Evolutionary conservation across 2,797 vertebrate genomes (phyloP).

Genomic region (Hafferia zeledoni): DNA sequence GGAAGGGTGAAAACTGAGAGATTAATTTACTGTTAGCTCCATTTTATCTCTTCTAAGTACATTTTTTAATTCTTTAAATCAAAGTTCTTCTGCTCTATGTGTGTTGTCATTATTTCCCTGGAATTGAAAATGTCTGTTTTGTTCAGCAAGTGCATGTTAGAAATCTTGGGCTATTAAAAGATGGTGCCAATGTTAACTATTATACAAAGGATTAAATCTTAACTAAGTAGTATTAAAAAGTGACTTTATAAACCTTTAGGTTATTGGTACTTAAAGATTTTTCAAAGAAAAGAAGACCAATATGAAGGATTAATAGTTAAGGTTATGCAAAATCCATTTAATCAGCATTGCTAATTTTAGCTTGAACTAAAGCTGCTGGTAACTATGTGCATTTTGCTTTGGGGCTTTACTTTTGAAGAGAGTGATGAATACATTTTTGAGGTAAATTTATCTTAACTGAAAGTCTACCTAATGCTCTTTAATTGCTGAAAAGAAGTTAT

Average conservation of each 20-base stretch:
- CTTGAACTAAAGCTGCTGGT: conserved; percentile 66
- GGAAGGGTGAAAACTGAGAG: conserved; percentile 21
- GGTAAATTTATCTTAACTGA: conserved; percentile 68
- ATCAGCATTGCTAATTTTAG: conserved; percentile 75
- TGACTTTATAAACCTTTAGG: conserved; percentile 49
- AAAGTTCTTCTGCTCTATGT: conserved; percentile 20
- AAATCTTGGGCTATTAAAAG: conserved; percentile 57
- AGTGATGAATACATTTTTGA: conserved; percentile 62
- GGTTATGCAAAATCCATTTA: conserved; percentile 73
- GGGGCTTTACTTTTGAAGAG: conserved; percentile 61
- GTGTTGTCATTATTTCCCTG: conserved; percentile 16
- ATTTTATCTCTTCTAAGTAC: conserved; percentile 47
- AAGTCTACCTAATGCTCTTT: conserved; percentile 62
- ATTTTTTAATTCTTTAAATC: conserved; percentile 46
- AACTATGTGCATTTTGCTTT: conserved; percentile 59
- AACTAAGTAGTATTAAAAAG: conserved; percentile 66
- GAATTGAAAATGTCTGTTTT: conserved; percentile 53
- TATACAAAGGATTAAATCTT: conserved; percentile 53
- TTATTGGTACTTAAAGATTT: conserved; percentile 56
- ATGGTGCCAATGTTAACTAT: conserved; percentile 46
- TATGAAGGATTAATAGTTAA: conserved; percentile 65
- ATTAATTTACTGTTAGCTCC: conserved; percentile 49
- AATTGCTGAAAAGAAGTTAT: conserved; percentile 48
- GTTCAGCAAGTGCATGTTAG: conserved; percentile 13
- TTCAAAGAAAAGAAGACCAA: conserved; percentile 59